Conservation (phyloP, 1,140 invertebrate genomes). For the Conopomorpha cramerella region DNA sequence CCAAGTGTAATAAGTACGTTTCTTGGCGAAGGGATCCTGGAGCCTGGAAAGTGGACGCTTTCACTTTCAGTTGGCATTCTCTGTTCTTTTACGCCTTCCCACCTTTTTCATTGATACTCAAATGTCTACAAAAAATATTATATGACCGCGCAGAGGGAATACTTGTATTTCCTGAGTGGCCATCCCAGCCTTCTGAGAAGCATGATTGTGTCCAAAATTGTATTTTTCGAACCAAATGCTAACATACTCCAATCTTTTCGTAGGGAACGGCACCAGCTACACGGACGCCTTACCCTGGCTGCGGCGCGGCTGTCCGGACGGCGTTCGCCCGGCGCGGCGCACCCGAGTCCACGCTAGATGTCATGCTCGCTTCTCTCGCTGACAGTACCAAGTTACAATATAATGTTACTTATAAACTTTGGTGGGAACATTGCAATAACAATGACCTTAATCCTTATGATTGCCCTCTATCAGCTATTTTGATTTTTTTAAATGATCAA, state of each 20-base stretch:
- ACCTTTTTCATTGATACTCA: not conserved
- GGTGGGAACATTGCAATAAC: not conserved
- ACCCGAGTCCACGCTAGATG: not conserved
- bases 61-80: conserved; percentile 10
- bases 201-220: not conserved
- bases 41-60: conserved; percentile 12
- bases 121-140: not conserved
- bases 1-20: conserved; percentile 14
- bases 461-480: not conserved
- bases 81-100: conserved; percentile 1
- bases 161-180: not conserved
- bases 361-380: not conserved
- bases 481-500: not conserved
- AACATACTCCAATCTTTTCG: not conserved
- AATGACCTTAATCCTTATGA: not conserved
- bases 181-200: not conserved
- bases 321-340: not conserved
- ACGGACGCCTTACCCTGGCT: conserved; percentile 1
- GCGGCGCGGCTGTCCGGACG: not conserved
- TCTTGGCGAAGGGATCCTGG: conserved; percentile 4
- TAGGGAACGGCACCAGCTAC: not conserved
- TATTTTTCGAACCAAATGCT: not conserved
- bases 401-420: not conserved
- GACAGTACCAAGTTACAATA: not conserved
- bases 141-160: not conserved